Evolutionary conservation across 2,888 invertebrate genomes (phyloP).

Genomic region (Brachyptera risi): DNA sequence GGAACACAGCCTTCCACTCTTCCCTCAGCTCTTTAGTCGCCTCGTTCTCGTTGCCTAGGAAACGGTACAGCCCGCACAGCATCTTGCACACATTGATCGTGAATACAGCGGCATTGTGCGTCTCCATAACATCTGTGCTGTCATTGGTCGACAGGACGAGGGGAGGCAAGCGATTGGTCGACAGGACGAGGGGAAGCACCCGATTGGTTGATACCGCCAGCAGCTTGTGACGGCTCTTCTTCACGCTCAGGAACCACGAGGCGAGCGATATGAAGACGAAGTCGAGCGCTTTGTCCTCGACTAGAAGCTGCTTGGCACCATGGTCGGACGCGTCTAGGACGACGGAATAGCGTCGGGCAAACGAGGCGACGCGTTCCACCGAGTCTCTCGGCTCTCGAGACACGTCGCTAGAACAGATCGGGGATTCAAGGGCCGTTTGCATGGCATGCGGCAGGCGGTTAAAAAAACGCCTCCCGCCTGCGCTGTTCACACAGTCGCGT

Average conservation of each 20-base stretch:
- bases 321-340: no score
- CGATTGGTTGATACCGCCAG: slow-evolving; percentile 27
- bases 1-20: slow-evolving; percentile 77
- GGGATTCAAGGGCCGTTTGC: no score
- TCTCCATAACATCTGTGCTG: no score
- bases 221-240: slow-evolving; percentile 20
- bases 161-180: no score
- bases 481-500: no score
- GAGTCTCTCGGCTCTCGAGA: background rate
- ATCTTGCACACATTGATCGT: slow-evolving; percentile 52
- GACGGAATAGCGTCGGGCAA: background rate
- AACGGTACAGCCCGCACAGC: slow-evolving; percentile 46
- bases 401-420: background rate
- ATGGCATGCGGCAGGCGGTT: no score
- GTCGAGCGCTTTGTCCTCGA: slow-evolving; percentile 60
- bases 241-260: slow-evolving; percentile 58
- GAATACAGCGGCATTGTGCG: slow-evolving; percentile 51
- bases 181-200: no score
- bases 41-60: slow-evolving; percentile 38
- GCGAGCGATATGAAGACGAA: slow-evolving; percentile 65
- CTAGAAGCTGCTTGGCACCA: background rate
- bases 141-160: no score
- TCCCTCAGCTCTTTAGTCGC: slow-evolving; percentile 49
- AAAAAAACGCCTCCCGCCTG: no score
- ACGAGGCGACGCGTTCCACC: background rate